Evolutionary conservation across 2,888 invertebrate genomes (phyloP).

Genomic region (Oxytorus armatus): DNA sequence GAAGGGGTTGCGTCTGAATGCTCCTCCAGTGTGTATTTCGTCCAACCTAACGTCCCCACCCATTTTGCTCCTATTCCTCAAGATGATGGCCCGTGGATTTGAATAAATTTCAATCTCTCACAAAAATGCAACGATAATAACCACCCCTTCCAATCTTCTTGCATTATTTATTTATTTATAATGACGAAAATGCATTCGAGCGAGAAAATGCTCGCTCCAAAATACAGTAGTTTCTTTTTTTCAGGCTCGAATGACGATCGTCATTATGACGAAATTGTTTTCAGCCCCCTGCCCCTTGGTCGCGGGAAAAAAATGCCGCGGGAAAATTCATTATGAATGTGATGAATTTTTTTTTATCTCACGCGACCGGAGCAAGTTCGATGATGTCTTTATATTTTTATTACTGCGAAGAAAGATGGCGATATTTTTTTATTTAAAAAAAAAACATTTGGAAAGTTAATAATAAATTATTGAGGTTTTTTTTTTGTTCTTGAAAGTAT

Average conservation of each 20-base stretch:
- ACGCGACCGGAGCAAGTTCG: too few relatives aligned
- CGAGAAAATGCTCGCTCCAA: background rate
- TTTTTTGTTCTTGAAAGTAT: too few relatives aligned
- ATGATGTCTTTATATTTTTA: too few relatives aligned
- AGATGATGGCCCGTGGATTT: conserved; percentile 45
- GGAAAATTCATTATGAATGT: background rate
- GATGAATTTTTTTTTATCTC: background rate
- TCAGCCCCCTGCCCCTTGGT: background rate
- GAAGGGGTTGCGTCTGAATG: conserved; percentile 55
- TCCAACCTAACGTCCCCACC: background rate
- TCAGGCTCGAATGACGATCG: background rate
- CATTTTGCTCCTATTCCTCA: conserved; percentile 5
- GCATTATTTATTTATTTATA: conserved; percentile 38
- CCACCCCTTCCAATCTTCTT: background rate
- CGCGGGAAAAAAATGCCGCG: background rate
- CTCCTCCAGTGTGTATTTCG: conserved; percentile 29
- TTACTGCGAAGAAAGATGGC: too few relatives aligned
- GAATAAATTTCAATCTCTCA: conserved; percentile 60
- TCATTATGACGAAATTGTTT: background rate
- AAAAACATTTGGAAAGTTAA: too few relatives aligned
- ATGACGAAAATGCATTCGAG: conserved; percentile 4
- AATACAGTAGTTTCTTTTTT: background rate
- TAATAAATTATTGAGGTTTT: too few relatives aligned
- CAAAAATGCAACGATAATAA: conserved; percentile 50
- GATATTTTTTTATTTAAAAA: too few relatives aligned